Evolutionary conservation across 2,888 invertebrate species (phyloP), one percentile per base, ranked within the genome.

Genomic region (Anthophora plumipes): DNA sequence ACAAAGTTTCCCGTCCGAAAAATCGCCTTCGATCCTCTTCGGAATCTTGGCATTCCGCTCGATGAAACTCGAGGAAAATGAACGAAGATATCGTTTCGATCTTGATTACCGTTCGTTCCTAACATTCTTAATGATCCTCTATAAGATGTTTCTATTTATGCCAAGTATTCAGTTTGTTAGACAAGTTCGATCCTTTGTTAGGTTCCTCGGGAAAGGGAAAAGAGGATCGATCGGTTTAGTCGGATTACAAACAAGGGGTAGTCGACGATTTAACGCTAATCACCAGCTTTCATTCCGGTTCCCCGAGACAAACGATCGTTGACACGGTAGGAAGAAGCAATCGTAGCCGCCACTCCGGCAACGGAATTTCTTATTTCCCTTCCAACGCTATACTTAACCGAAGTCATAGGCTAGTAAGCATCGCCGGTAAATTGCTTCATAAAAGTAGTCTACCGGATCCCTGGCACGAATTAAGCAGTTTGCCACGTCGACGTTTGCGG

Each of bases 241-340:
- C 52, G 55, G 80, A 39, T 43, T 64, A 64, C 69, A 39, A 54
- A 48, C 63, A n/a, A n/a, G n/a, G n/a, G n/a, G 31, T 64, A 20
- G 46, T 80, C 80, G 77, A 80, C 80, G 77, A 80, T 84, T 77
- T 77, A 76, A 78, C 11, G n/a, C 20, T 83, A 85, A 85, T 85
- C 74, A 73, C 69, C 68, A 50, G 67, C 67, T 61, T 43, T 77
- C 75, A 55, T 72, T 41, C 67, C 67, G 41, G 80, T 31, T 31
- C 20, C 25, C 9, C 59, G 63, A 57, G 57, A 50, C 54, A 46
- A 68, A 59, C 68, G 63, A 63, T 50, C 68, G 59, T 77, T 73
- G 81, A 77, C 82, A 70, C 69, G 50, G 17, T 52, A 67, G 67
- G 73, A 41, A 78, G 39, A 46, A 50, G 37, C 50, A 60, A 37